These are phyloP conservation scores for Sycophaga agraensis DNA, from an alignment of 1,140 invertebrate genomes.

Conservation along the genomic window DNA sequence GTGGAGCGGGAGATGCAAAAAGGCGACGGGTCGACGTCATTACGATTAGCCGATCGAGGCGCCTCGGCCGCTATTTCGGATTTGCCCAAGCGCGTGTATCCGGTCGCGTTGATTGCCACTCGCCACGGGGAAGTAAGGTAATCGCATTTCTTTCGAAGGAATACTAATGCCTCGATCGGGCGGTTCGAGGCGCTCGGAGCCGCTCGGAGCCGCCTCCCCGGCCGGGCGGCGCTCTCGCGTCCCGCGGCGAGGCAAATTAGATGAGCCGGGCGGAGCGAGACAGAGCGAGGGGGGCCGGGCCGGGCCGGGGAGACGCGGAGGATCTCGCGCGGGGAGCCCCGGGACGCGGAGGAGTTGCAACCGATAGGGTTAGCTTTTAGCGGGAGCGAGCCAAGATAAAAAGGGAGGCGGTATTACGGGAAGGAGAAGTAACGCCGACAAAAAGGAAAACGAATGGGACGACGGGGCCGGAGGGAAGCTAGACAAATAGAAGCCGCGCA, in stretches of 20 bases:
- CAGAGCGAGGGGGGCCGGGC: slow-evolving; percentile 21
- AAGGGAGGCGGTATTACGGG: not conserved
- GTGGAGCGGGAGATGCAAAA: too few species aligned
- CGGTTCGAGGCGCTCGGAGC: too few species aligned
- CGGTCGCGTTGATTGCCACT: slow-evolving; percentile 30
- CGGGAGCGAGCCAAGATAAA: slow-evolving; percentile 2
- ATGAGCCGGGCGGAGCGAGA: slow-evolving; percentile 33
- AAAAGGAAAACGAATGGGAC: not conserved
- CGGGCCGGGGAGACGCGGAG: not conserved
- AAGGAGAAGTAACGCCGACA: not conserved
- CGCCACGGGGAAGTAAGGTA: slow-evolving; percentile 41
- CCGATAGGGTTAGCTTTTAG: slow-evolving; percentile 20
- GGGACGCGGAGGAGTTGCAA: slow-evolving; percentile 3
- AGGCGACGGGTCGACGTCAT: too few species aligned
- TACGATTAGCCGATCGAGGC: slow-evolving; percentile 33
- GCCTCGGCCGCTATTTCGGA: slow-evolving; percentile 21
- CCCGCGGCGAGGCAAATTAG: slow-evolving; percentile 40
- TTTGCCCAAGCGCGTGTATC: slow-evolving; percentile 14
- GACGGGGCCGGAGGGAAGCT: not conserved
- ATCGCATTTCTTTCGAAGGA: slow-evolving; percentile 44
- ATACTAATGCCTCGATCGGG: slow-evolving; percentile 44
- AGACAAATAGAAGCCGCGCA: slow-evolving; percentile 2
- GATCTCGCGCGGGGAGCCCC: not conserved
- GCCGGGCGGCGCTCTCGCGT: slow-evolving; percentile 5
- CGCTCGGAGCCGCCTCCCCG: slow-evolving; percentile 11